phyloP scores from a whole-genome alignment of 2,797 vertebrate genomes.

The Rhincodon typus region DNA sequence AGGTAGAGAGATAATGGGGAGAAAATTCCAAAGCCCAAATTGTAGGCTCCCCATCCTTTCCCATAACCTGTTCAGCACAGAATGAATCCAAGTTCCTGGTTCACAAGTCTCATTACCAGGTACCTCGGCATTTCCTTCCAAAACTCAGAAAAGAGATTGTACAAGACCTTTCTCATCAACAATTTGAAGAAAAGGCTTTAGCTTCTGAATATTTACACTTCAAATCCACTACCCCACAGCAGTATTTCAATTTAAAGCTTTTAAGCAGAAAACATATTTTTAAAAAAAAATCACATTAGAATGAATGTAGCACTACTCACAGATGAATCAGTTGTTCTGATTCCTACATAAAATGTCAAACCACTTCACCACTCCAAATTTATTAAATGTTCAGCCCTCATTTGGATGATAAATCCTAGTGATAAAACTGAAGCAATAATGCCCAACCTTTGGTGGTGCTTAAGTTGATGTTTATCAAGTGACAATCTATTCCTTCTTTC shows the following conservation, averaged over 20 bases:
- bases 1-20: not conserved
- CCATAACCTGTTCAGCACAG: not conserved
- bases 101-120: not conserved
- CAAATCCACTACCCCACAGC: not conserved
- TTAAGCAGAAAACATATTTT: not conserved
- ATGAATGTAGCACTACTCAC: not conserved
- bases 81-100: not conserved
- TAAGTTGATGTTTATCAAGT: slow-evolving; percentile 2
- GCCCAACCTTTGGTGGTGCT: not conserved
- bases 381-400: not conserved
- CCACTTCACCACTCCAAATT: not conserved
- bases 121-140: not conserved
- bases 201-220: not conserved
- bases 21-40: too few species aligned
- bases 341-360: slow-evolving; percentile 9
- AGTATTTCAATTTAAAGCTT: not conserved
- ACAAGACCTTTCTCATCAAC: not conserved
- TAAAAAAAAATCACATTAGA: not conserved
- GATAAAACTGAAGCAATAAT: not conserved
- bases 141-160: not conserved
- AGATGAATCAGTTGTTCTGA: not conserved
- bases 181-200: not conserved
- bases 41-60: not conserved
- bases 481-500: not conserved
- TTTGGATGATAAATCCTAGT: not conserved